A percentile compares a stretch with the other conserved stretches of the same genome.
phyloP scores from a whole-genome alignment of 2,888 invertebrate genomes.

The Diadromus collaris region DNA sequence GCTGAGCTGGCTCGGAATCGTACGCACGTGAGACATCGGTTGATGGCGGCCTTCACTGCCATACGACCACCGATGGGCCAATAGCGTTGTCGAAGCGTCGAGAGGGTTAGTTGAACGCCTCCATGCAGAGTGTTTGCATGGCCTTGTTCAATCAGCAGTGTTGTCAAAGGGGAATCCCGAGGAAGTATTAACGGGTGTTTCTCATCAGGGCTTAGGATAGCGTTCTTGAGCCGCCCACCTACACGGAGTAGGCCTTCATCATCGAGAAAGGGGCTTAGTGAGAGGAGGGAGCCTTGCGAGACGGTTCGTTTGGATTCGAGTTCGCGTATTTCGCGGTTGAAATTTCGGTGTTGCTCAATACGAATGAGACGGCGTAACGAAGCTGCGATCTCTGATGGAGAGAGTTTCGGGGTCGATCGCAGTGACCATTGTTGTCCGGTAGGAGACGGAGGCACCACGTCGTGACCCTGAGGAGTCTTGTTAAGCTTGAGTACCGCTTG shows the following conservation, averaged over 20 bases:
- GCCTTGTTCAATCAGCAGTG: slow-evolving; percentile 2
- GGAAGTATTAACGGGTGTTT: slow-evolving; percentile 40
- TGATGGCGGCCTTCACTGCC: slow-evolving; percentile 7
- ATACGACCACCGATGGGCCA: slow-evolving; percentile 45
- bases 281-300: slow-evolving; percentile 28
- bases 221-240: slow-evolving; percentile 35
- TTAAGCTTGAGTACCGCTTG: slow-evolving; percentile 17
- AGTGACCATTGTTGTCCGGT: neutral
- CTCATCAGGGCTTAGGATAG: neutral
- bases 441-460: slow-evolving; percentile 22
- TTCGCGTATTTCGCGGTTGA: neutral
- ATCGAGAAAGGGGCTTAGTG: slow-evolving; percentile 30
- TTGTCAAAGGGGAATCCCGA: slow-evolving; percentile 4
- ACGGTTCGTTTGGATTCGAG: neutral
- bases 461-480: slow-evolving; percentile 12
- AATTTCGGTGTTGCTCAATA: slow-evolving; percentile 1
- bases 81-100: slow-evolving; percentile 36
- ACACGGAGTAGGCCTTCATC: slow-evolving; percentile 16
- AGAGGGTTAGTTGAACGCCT: slow-evolving; percentile 46
- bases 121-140: slow-evolving; percentile 45
- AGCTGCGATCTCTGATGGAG: neutral
- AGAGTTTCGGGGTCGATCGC: neutral
- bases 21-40: slow-evolving; percentile 15
- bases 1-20: neutral
- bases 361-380: slow-evolving; percentile 15